phyloP scores from a whole-genome alignment of 2,888 invertebrate genomes.

The Aspidiotus rigidus region DNA sequence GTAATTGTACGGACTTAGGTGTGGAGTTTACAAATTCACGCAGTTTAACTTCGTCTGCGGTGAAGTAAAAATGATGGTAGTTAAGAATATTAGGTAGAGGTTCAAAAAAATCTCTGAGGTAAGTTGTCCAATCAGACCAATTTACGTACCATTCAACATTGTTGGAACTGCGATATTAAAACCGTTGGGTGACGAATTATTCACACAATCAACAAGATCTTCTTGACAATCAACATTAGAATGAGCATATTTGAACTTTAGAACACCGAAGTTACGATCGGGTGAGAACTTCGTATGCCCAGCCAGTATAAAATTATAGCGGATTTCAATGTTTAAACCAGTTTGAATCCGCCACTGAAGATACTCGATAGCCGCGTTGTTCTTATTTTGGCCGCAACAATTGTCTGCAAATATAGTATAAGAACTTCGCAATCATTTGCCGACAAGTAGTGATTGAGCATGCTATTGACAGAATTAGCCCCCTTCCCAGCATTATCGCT shows the following conservation, averaged over 20 bases:
- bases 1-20: too few relatives aligned
- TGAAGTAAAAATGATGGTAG: not conserved
- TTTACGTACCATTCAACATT: not conserved
- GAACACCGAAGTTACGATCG: slow-evolving; percentile 11
- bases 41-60: not conserved
- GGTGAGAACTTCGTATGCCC: slow-evolving; percentile 14
- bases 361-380: not conserved
- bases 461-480: slow-evolving; percentile 1
- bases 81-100: not conserved
- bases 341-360: slow-evolving; percentile 1
- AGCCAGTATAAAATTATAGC: slow-evolving; percentile 1
- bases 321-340: not conserved
- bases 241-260: slow-evolving; percentile 10
- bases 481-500: slow-evolving; percentile 4
- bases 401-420: slow-evolving; percentile 16
- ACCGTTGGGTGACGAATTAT: not conserved
- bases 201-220: not conserved
- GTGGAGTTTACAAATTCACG: not conserved
- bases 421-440: not conserved
- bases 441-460: slow-evolving; percentile 11
- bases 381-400: slow-evolving; percentile 13
- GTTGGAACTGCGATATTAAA: not conserved
- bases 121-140: not conserved
- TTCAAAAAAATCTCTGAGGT: not conserved
- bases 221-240: not conserved